Percentiles rank a stretch among this genome's conserved stretches.
These are phyloP conservation scores for Itoplectis maculator DNA, from an alignment of 2,888 invertebrate genomes.

Conservation along the genomic window DNA sequence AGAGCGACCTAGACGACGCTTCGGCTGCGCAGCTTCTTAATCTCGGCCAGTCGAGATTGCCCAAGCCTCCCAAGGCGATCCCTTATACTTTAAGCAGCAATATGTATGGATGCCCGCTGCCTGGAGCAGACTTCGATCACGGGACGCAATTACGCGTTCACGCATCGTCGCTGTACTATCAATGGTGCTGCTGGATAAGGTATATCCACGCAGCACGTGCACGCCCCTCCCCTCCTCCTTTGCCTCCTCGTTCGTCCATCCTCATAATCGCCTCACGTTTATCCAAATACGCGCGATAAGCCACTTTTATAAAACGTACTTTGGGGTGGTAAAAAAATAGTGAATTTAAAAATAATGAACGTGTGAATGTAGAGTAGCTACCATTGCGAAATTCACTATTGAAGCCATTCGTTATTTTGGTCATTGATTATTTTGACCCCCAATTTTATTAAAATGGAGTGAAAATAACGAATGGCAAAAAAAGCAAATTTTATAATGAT, in stretches of 20 bases:
- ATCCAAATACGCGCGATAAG: neutral
- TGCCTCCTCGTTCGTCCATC: slow-evolving; percentile 17
- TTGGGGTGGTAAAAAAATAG: too few relatives aligned
- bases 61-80: slow-evolving; percentile 64
- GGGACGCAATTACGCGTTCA: slow-evolving; percentile 58
- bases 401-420: too few relatives aligned
- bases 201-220: slow-evolving; percentile 47
- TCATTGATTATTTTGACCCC: too few relatives aligned
- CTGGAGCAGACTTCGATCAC: slow-evolving; percentile 56
- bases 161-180: slow-evolving; percentile 56
- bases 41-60: slow-evolving; percentile 65
- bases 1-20: slow-evolving; percentile 50
- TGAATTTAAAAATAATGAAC: neutral
- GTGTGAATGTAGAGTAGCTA: too few relatives aligned
- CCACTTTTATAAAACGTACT: too few relatives aligned
- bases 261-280: slow-evolving; percentile 37
- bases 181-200: slow-evolving; percentile 31
- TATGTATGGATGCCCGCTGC: slow-evolving; percentile 78
- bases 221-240: too few relatives aligned
- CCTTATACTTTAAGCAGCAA: slow-evolving; percentile 80
- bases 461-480: too few relatives aligned
- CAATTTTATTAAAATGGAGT: too few relatives aligned
- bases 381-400: too few relatives aligned
- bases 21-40: slow-evolving; percentile 65
- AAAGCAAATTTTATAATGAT: too few relatives aligned